A percentile compares a stretch with the other conserved stretches of the same genome.
These are phyloP conservation scores for Dicyrtomina minuta DNA, from an alignment of 2,888 invertebrate species.

Conservation along the genomic window DNA sequence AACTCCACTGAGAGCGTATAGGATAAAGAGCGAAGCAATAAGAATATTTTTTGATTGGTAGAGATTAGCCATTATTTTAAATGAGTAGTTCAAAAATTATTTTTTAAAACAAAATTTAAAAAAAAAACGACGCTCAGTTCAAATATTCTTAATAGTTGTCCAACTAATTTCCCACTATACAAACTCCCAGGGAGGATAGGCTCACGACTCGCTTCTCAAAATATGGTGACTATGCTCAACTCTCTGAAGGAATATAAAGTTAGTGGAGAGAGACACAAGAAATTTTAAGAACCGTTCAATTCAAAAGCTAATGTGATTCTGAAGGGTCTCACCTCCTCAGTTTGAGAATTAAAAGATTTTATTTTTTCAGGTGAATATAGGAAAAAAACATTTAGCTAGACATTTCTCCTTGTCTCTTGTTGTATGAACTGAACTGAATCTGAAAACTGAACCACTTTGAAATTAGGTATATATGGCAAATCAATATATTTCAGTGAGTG, in stretches of 20 bases:
- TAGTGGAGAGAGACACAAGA: neutral
- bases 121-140: too few relatives aligned
- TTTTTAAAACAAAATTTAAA: too few relatives aligned
- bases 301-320: constrained; percentile 24
- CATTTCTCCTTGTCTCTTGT: too few relatives aligned
- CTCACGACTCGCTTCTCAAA: neutral
- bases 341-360: neutral
- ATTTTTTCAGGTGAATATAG: too few relatives aligned
- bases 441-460: constrained; percentile 13
- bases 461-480: constrained; percentile 12
- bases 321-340: constrained; percentile 1
- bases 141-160: too few relatives aligned
- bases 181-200: neutral
- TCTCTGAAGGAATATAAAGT: too few relatives aligned
- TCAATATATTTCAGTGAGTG: constrained; percentile 1
- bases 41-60: constrained; percentile 18
- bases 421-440: too few relatives aligned
- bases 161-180: too few relatives aligned
- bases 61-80: constrained; percentile 6
- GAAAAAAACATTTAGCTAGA: too few relatives aligned
- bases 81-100: too few relatives aligned
- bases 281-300: constrained; percentile 18
- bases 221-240: neutral
- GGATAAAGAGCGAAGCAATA: constrained; percentile 12
- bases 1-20: constrained; percentile 13